phyloP scores from a whole-genome alignment of 2,888 invertebrate species.

The Fragum whitleyi region DNA sequence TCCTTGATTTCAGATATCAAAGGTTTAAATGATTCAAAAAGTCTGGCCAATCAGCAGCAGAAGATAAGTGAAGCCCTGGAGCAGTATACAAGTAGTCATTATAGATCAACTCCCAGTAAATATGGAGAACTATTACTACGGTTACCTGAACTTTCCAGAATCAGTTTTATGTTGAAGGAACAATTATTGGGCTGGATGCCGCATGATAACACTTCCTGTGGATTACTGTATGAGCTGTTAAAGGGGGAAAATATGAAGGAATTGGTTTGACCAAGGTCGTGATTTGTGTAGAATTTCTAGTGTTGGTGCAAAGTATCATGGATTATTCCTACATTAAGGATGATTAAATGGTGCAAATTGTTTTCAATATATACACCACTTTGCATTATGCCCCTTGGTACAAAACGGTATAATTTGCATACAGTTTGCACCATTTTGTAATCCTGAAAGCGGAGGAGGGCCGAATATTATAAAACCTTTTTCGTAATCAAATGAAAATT shows the following conservation, averaged over 20 bases:
- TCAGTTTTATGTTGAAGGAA: constrained; percentile 97
- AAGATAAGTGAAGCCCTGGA: constrained; percentile 96
- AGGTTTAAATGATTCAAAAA: constrained; percentile 96
- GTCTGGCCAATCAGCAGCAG: constrained; percentile 97
- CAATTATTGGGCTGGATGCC: constrained; percentile 89
- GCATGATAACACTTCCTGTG: constrained; percentile 95
- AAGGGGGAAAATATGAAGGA: constrained; percentile 78
- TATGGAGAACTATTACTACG: constrained; percentile 96
- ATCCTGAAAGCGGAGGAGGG: too few relatives aligned
- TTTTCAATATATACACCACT: too few relatives aligned
- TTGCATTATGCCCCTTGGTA: too few relatives aligned
- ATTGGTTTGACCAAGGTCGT: constrained; percentile 27
- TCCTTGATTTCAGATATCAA: constrained; percentile 90
- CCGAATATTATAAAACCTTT: too few relatives aligned
- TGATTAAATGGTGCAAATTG: too few relatives aligned
- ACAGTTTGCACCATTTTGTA: too few relatives aligned
- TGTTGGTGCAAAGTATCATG: too few relatives aligned
- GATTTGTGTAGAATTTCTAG: too few relatives aligned
- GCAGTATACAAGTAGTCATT: constrained; percentile 95
- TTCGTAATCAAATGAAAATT: too few relatives aligned
- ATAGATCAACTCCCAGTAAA: constrained; percentile 96
- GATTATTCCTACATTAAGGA: too few relatives aligned
- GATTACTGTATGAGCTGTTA: constrained; percentile 97
- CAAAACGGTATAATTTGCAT: too few relatives aligned
- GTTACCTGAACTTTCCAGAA: constrained; percentile 97